Evolutionary conservation across 2,797 vertebrate genomes (phyloP).

Genomic region (Cichlasoma orientale): DNA sequence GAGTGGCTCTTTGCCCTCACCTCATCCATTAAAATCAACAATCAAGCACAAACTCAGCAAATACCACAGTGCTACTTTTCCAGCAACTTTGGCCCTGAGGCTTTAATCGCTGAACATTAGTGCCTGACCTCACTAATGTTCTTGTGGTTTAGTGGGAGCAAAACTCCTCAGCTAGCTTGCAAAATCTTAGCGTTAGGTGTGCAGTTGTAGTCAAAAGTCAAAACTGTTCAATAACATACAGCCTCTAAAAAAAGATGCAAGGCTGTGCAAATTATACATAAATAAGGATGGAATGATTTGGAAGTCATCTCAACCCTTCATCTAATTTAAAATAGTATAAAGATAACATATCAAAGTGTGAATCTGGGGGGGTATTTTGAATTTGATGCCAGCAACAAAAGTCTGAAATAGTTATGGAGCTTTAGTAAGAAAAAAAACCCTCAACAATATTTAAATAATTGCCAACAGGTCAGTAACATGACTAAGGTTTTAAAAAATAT

Average conservation of each 20-base stretch:
- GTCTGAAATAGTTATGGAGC: background rate
- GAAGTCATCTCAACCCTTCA: background rate
- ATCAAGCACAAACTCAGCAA: background rate
- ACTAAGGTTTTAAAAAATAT: background rate
- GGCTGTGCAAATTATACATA: background rate
- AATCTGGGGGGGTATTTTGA: background rate
- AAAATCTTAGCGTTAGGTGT: background rate
- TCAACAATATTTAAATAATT: background rate
- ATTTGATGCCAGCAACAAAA: background rate
- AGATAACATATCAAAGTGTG: background rate
- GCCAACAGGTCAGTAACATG: background rate
- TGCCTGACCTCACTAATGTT: conserved; percentile 1
- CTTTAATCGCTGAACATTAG: background rate
- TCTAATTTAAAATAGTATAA: background rate
- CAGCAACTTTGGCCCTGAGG: background rate
- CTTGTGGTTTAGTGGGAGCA: background rate
- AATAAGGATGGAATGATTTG: background rate
- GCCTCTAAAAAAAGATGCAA: background rate
- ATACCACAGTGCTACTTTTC: background rate
- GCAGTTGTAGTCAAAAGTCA: background rate
- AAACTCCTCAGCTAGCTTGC: background rate
- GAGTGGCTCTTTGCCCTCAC: background rate
- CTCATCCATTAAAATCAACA: background rate
- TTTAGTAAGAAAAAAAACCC: background rate
- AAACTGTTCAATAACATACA: background rate